Evolutionary conservation across 2,888 invertebrate species (phyloP).

Genomic region (Antheraea yamamai): DNA sequence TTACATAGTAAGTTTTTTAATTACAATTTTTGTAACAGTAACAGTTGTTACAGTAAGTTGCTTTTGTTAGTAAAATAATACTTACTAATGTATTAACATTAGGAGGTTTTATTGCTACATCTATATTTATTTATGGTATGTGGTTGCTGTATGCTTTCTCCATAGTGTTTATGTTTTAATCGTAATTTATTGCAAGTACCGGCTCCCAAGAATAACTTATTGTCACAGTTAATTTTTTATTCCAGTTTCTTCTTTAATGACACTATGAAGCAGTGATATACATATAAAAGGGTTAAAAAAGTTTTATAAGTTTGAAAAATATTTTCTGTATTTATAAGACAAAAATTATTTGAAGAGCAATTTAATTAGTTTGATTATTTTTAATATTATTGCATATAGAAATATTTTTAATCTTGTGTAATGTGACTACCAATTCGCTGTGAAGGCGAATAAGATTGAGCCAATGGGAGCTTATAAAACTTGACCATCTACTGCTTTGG

Average conservation of each 20-base stretch:
- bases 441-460: too few species aligned
- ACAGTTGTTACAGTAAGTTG: too few species aligned
- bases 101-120: too few species aligned
- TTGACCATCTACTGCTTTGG: too few species aligned
- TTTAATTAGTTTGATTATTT: not conserved
- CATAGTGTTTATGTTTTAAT: not conserved
- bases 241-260: not conserved
- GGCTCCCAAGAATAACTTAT: not conserved
- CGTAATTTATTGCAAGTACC: not conserved
- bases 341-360: not conserved
- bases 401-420: too few species aligned
- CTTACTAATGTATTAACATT: too few species aligned
- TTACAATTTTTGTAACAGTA: not conserved
- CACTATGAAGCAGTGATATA: not conserved
- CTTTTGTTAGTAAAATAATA: too few species aligned
- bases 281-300: not conserved
- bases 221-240: not conserved
- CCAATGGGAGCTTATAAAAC: too few species aligned
- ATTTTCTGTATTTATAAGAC: not conserved
- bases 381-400: too few species aligned
- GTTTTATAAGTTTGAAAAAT: not conserved
- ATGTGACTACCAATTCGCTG: too few species aligned
- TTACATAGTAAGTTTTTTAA: constrained; percentile 82
- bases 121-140: not conserved
- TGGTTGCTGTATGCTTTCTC: not conserved